These are phyloP conservation scores for Aurelia sp. DNA, from an alignment of 30 jellyfish, hydroid and myxozoan genomes.

Conservation along the genomic window DNA sequence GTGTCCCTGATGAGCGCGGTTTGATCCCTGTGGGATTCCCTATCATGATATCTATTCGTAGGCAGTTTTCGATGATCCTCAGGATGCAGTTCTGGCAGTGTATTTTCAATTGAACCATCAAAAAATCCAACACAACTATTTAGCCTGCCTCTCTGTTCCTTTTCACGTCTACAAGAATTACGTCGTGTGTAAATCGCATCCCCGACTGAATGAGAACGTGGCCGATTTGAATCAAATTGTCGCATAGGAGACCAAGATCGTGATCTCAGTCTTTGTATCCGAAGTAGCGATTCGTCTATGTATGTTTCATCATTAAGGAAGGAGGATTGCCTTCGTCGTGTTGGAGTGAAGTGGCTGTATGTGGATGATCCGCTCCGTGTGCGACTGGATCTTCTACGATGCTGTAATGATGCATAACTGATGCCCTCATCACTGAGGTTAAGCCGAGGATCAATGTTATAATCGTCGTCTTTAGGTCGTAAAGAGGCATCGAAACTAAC, in stretches of 20 bases:
- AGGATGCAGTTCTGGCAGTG: no score
- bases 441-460: not conserved
- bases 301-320: not conserved
- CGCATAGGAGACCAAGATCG: conserved; percentile 27
- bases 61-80: no score
- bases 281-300: no score
- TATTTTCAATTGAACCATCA: no score
- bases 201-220: conserved; percentile 10
- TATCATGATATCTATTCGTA: no score
- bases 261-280: conserved; percentile 1
- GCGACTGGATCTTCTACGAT: not conserved
- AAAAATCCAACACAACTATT: no score
- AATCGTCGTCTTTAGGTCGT: not conserved
- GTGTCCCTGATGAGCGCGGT: no score
- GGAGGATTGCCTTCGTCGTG: conserved; percentile 1
- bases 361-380: not conserved
- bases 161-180: not conserved
- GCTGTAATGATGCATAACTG: not conserved
- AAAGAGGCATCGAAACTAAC: not conserved
- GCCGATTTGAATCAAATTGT: not conserved
- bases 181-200: not conserved
- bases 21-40: no score
- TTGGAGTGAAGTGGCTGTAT: not conserved
- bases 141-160: no score
- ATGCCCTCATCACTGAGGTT: not conserved